phyloP scores from a whole-genome alignment of 2,797 vertebrate genomes.

The Sebastiscus tertius region DNA sequence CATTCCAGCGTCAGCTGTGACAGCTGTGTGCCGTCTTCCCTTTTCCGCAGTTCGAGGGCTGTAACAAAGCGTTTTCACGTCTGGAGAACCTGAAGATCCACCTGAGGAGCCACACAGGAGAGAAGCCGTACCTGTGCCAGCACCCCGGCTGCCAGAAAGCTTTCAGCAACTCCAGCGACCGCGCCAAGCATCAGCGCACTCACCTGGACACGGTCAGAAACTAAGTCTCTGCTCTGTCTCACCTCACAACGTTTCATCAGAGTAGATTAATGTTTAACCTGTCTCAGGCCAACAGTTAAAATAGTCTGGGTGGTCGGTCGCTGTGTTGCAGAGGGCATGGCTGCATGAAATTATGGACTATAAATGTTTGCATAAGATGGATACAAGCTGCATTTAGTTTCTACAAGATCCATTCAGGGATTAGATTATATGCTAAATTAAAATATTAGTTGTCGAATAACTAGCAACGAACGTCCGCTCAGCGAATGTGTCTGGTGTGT shows the following conservation, averaged over 20 bases:
- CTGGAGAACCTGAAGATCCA: slow-evolving; percentile 98
- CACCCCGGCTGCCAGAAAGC: slow-evolving; percentile 98
- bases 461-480: background rate
- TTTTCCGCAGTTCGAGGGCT: slow-evolving; percentile 90
- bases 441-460: background rate
- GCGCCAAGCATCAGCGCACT: slow-evolving; percentile 98
- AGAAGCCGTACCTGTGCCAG: slow-evolving; percentile 98
- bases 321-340: background rate
- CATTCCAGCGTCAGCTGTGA: slow-evolving; percentile 7
- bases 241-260: slow-evolving; percentile 20
- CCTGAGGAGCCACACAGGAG: slow-evolving; percentile 95
- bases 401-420: background rate
- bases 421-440: slow-evolving; percentile 5
- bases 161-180: slow-evolving; percentile 99
- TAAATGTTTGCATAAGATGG: slow-evolving; percentile 11
- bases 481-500: background rate
- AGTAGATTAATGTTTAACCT: slow-evolving; percentile 33
- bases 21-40: background rate
- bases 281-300: slow-evolving; percentile 1
- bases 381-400: slow-evolving; percentile 8
- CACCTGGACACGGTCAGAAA: slow-evolving; percentile 96
- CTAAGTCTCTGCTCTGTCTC: slow-evolving; percentile 35
- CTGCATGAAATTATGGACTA: background rate
- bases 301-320: slow-evolving; percentile 24
- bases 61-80: slow-evolving; percentile 95